Evolutionary conservation across 2,888 invertebrate species (phyloP).

Genomic region (Marasmarcha lunaedactyla): DNA sequence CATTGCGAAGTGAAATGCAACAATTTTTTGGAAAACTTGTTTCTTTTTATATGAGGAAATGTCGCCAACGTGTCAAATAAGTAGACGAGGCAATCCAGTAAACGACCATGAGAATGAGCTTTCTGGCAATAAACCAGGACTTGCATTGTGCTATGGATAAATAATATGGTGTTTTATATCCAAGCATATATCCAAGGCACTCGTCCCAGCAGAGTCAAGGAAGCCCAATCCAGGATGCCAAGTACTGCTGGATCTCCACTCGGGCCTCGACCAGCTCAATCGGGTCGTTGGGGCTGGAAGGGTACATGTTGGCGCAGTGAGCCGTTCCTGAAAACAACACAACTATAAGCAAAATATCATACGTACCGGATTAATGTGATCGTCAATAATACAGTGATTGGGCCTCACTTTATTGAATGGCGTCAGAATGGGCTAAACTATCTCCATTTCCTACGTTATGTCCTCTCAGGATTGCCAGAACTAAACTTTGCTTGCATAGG

Average conservation of each 20-base stretch:
- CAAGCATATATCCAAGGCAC: neutral
- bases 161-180: neutral
- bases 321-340: constrained; percentile 84
- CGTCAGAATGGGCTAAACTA: too few species aligned
- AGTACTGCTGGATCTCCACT: constrained; percentile 67
- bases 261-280: constrained; percentile 78
- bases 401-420: too few species aligned
- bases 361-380: neutral
- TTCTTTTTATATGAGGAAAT: too few species aligned
- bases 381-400: too few species aligned
- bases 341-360: too few species aligned
- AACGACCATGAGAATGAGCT: neutral
- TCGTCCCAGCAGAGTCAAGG: neutral
- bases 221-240: constrained; percentile 63
- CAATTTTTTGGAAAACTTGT: too few species aligned
- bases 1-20: too few species aligned
- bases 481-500: too few species aligned
- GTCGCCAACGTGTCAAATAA: neutral
- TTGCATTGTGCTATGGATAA: neutral
- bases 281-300: constrained; percentile 74
- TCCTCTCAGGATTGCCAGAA: too few species aligned
- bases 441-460: too few species aligned
- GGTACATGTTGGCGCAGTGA: constrained; percentile 95
- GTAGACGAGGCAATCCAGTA: neutral
- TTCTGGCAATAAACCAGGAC: neutral